A percentile compares a stretch with the other conserved stretches of the same genome.
Evolutionary conservation across 2,797 vertebrate genomes (phyloP).

Genomic region (Xerus rutilus): DNA sequence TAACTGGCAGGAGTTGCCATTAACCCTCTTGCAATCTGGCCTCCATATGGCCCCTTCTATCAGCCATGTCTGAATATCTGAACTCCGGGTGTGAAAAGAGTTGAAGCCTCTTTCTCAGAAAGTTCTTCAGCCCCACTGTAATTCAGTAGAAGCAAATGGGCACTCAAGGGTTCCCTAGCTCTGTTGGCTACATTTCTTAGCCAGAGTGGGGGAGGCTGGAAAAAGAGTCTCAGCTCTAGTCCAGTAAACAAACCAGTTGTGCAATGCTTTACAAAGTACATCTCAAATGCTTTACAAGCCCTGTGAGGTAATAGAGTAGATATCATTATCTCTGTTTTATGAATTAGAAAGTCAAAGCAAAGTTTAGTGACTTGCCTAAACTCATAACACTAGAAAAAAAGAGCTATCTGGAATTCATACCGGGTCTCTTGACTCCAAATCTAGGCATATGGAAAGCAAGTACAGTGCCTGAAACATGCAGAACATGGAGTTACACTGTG

Average conservation of each 20-base stretch:
- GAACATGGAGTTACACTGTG: not conserved
- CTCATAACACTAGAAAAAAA: not conserved
- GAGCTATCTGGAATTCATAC: not conserved
- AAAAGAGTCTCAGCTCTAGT: not conserved
- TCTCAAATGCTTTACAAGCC: not conserved
- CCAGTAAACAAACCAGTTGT: not conserved
- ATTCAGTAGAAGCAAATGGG: not conserved
- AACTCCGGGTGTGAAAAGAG: not conserved
- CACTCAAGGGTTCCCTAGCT: not conserved
- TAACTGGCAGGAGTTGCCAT: not conserved
- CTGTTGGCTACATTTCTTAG: not conserved
- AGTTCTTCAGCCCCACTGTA: not conserved
- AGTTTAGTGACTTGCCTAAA: not conserved
- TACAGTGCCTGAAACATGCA: not conserved
- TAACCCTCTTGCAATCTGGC: not conserved
- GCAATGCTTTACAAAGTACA: not conserved
- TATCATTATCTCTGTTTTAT: not conserved
- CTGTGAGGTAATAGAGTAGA: not conserved
- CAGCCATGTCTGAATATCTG: not conserved
- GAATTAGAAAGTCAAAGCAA: constrained; percentile 38
- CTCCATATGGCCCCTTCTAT: not conserved
- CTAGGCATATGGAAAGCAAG: not conserved
- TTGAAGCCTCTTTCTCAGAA: not conserved
- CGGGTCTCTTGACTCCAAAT: not conserved
- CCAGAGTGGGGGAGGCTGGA: not conserved